Conservation (phyloP, 2,797 vertebrate genomes). For the Mus spretus region DNA sequence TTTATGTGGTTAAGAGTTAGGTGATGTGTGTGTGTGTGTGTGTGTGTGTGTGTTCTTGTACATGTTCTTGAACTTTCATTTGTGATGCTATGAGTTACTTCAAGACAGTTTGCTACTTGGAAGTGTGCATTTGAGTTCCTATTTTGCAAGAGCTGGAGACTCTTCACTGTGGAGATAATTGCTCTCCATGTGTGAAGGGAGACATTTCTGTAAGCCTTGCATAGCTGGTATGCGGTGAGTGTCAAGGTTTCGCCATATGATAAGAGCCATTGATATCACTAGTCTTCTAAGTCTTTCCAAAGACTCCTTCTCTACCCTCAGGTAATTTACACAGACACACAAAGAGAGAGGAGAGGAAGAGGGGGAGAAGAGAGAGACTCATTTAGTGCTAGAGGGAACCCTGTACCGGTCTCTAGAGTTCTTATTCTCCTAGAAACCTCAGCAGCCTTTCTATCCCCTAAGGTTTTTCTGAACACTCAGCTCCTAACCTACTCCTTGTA, state of each 20-base stretch:
- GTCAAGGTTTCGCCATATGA: neutral
- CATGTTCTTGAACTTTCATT: neutral
- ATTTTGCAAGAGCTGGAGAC: neutral
- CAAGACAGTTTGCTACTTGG: neutral
- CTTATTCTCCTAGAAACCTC: neutral
- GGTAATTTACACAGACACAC: neutral
- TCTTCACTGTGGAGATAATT: neutral
- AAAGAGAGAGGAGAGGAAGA: neutral
- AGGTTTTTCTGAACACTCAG: neutral
- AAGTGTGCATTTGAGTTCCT: neutral
- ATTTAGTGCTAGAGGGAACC: neutral
- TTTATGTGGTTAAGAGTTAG: neutral
- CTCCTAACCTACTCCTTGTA: neutral
- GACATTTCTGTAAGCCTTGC: neutral
- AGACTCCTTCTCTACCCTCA: neutral
- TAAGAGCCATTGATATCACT: neutral
- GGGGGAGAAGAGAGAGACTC: neutral
- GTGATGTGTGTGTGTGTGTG: neutral
- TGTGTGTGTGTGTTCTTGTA: conserved; percentile 6
- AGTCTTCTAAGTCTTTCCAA: neutral
- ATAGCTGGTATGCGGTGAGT: neutral
- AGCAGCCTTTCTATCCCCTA: neutral
- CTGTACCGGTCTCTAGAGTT: neutral
- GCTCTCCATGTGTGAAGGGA: neutral
- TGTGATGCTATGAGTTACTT: conserved; percentile 6